Evolutionary conservation across 2,113 vertebrate species (phyloP).

Genomic region (Osmerus eperlanus): DNA sequence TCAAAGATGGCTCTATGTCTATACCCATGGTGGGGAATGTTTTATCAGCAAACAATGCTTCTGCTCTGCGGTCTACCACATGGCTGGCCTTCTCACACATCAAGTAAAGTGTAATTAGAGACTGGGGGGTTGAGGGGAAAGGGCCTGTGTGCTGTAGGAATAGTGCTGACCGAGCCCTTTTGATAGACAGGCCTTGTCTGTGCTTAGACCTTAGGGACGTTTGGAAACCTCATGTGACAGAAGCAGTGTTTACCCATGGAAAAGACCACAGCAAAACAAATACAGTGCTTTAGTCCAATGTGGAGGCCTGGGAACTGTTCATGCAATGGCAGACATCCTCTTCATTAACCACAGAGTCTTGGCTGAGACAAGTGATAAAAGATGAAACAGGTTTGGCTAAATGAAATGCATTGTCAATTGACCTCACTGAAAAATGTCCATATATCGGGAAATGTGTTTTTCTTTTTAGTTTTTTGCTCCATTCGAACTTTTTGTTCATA

Average conservation of each 20-base stretch:
- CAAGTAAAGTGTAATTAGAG: slow-evolving; percentile 63
- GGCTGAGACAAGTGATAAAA: slow-evolving; percentile 10
- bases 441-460: not conserved
- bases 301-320: slow-evolving; percentile 12
- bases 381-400: slow-evolving; percentile 22
- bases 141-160: slow-evolving; percentile 48
- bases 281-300: slow-evolving; percentile 14
- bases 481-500: slow-evolving; percentile 10
- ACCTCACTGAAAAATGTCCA: slow-evolving; percentile 3
- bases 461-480: not conserved
- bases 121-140: slow-evolving; percentile 22
- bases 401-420: slow-evolving; percentile 11
- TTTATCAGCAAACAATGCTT: slow-evolving; percentile 68
- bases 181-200: slow-evolving; percentile 48
- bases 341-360: slow-evolving; percentile 21
- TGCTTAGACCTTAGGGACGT: slow-evolving; percentile 47
- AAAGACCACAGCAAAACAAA: slow-evolving; percentile 43
- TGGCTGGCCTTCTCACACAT: slow-evolving; percentile 63
- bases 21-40: slow-evolving; percentile 54
- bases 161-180: slow-evolving; percentile 56
- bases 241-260: slow-evolving; percentile 39
- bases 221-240: slow-evolving; percentile 39
- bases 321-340: slow-evolving; percentile 5
- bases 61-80: slow-evolving; percentile 62
- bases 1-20: slow-evolving; percentile 49